phyloP scores from a whole-genome alignment of 1,140 invertebrate species.

The Onthophagus taurus region DNA sequence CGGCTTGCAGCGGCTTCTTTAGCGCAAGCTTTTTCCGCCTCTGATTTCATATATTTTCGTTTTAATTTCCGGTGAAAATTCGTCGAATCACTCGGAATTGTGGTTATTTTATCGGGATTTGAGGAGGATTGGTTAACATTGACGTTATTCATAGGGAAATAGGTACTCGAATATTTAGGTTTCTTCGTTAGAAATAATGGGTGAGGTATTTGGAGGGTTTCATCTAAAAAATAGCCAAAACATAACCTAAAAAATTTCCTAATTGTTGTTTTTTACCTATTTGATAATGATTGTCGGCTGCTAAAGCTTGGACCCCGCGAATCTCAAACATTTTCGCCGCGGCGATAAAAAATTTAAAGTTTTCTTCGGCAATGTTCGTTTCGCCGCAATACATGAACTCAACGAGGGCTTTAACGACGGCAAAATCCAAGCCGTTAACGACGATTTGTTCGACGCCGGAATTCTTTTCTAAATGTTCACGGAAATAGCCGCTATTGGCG shows the following conservation, averaged over 20 bases:
- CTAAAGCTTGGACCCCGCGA: slow-evolving; percentile 26
- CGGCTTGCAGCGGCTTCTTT: slow-evolving; percentile 32
- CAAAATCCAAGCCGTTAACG: slow-evolving; percentile 31
- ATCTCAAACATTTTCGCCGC: slow-evolving; percentile 33
- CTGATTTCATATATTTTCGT: slow-evolving; percentile 21
- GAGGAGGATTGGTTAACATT: slow-evolving; percentile 7
- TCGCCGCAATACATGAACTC: slow-evolving; percentile 37
- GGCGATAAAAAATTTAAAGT: slow-evolving; percentile 30
- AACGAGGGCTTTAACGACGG: slow-evolving; percentile 30
- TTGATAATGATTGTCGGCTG: slow-evolving; percentile 19
- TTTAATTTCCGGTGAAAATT: slow-evolving; percentile 12
- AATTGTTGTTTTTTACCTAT: slow-evolving; percentile 13
- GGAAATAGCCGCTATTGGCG: slow-evolving; percentile 26
- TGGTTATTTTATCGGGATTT: slow-evolving; percentile 9
- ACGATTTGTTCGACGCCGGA: slow-evolving; percentile 28
- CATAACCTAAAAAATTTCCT: slow-evolving; percentile 3
- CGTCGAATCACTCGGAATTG: slow-evolving; percentile 11
- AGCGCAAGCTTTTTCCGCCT: slow-evolving; percentile 33
- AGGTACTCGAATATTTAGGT: slow-evolving; percentile 25
- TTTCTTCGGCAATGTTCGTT: slow-evolving; percentile 27
- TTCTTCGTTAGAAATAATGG: slow-evolving; percentile 25
- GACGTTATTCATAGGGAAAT: slow-evolving; percentile 12
- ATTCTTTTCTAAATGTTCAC: slow-evolving; percentile 26
- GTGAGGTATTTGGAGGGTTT: slow-evolving; percentile 19
- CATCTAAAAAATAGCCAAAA: slow-evolving; percentile 12